Evolutionary conservation across 2,888 invertebrate species (phyloP).

Genomic region (Schizotus pectinicornis): DNA sequence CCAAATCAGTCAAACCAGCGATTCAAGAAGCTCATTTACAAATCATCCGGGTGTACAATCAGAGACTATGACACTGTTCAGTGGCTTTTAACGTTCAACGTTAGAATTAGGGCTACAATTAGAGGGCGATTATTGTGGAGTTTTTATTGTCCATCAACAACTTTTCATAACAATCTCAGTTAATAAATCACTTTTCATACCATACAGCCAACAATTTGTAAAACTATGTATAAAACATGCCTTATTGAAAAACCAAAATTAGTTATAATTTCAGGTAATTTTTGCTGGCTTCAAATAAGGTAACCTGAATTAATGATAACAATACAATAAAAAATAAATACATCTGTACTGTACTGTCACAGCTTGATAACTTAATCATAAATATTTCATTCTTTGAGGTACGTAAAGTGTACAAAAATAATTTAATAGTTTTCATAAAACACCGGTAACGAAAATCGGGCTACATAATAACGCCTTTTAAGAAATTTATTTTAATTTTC

Average conservation of each 20-base stretch:
- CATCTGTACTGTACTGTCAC: constrained; percentile 2
- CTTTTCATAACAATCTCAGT: background rate
- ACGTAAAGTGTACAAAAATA: constrained; percentile 14
- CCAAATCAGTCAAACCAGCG: no score
- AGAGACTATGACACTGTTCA: no score
- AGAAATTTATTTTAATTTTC: background rate
- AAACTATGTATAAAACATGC: background rate
- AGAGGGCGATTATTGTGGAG: background rate
- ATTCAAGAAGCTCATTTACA: no score
- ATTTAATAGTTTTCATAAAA: constrained; percentile 16
- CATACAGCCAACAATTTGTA: background rate
- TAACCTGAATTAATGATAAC: background rate
- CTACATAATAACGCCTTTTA: background rate
- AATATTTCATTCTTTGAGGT: constrained; percentile 14
- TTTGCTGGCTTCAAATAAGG: background rate
- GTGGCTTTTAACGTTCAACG: no score
- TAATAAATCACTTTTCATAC: no score
- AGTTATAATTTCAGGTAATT: background rate
- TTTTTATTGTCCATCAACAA: background rate
- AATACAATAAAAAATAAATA: constrained; percentile 7
- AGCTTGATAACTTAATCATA: background rate
- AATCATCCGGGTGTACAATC: no score
- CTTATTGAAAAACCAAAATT: background rate
- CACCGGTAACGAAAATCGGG: constrained; percentile 7
- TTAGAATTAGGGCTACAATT: no score